Percentiles rank a stretch among this genome's conserved stretches.
phyloP scores from a whole-genome alignment of 2,113 vertebrate species.

The Notiomystis cincta region DNA sequence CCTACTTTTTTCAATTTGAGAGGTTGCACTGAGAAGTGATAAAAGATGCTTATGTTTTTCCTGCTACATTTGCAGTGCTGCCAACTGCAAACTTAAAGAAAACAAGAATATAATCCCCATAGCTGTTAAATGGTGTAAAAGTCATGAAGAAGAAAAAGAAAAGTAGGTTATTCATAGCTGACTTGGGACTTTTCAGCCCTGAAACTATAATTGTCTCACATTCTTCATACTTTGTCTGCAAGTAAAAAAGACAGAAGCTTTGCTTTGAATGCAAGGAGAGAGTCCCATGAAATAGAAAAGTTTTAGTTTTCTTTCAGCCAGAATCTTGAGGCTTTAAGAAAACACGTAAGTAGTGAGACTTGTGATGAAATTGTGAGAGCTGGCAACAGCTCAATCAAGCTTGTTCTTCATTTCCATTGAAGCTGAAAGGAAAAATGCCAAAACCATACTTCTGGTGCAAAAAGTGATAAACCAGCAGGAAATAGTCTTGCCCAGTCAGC shows the following conservation, averaged over 20 bases:
- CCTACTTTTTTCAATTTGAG: not conserved
- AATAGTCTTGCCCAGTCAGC: not conserved
- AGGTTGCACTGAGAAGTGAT: slow-evolving; percentile 1
- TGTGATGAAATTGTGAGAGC: not conserved
- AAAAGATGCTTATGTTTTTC: not conserved
- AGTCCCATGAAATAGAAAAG: not conserved
- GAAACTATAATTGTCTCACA: not conserved
- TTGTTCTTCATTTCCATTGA: not conserved
- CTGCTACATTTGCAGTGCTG: not conserved
- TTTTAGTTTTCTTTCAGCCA: not conserved
- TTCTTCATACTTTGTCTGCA: not conserved
- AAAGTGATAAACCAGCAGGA: slow-evolving; percentile 14
- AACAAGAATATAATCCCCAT: not conserved
- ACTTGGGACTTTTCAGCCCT: not conserved
- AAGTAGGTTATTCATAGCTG: not conserved
- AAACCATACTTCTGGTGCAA: not conserved
- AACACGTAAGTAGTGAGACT: not conserved
- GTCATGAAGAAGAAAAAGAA: not conserved
- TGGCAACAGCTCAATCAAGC: not conserved
- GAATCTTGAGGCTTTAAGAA: not conserved
- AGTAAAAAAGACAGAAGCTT: not conserved
- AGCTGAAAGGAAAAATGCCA: slow-evolving; percentile 3
- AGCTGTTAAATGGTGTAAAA: not conserved
- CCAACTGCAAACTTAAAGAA: not conserved
- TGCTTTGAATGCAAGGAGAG: not conserved